Evolutionary conservation across 2,888 invertebrate species (phyloP).

Genomic region (Shargacucullia verbasci): DNA sequence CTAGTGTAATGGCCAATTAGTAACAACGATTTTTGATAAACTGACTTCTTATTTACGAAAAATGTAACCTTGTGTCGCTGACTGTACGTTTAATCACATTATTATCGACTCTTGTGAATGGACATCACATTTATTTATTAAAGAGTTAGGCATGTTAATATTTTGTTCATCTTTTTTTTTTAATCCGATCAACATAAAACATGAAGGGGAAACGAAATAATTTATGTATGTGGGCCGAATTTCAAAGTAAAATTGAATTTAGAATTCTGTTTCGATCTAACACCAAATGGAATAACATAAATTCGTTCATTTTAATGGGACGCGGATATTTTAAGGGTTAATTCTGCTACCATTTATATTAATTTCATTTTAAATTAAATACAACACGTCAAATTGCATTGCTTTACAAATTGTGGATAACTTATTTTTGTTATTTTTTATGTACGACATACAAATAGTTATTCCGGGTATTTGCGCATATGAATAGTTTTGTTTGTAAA

Average conservation of each 20-base stretch:
- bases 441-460: too few relatives aligned
- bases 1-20: too few relatives aligned
- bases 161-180: slow-evolving; percentile 4
- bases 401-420: too few relatives aligned
- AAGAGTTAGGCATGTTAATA: not conserved
- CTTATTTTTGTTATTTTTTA: too few relatives aligned
- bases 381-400: too few relatives aligned
- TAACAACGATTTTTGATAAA: too few relatives aligned
- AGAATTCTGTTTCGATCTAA: slow-evolving; percentile 55
- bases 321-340: slow-evolving; percentile 32
- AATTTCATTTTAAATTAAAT: slow-evolving; percentile 5
- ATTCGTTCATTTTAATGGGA: slow-evolving; percentile 46
- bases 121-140: slow-evolving; percentile 1
- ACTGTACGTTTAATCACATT: too few relatives aligned
- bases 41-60: too few relatives aligned
- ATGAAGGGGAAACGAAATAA: slow-evolving; percentile 43
- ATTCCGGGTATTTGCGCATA: too few relatives aligned
- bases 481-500: too few relatives aligned
- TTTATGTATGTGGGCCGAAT: slow-evolving; percentile 53
- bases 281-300: slow-evolving; percentile 45
- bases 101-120: too few relatives aligned
- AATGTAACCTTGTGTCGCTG: too few relatives aligned
- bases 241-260: slow-evolving; percentile 59
- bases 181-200: slow-evolving; percentile 26
- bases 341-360: slow-evolving; percentile 20